Conservation (phyloP, 2,888 invertebrate genomes). For the Leucania comma region DNA sequence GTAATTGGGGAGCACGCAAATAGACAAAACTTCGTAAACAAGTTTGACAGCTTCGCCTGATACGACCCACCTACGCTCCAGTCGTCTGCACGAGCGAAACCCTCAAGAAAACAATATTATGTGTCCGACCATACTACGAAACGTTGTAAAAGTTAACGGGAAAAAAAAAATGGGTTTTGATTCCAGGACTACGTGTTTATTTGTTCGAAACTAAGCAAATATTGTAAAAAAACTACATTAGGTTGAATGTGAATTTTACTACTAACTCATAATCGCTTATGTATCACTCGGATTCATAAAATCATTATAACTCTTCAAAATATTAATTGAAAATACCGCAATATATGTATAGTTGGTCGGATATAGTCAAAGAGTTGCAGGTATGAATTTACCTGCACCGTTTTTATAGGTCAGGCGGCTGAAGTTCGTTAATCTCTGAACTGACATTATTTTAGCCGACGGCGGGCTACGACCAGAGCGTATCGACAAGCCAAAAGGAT, state of each 20-base stretch:
- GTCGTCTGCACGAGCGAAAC: slow-evolving; percentile 72
- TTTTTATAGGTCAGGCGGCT: slow-evolving; percentile 88
- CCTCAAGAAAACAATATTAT: slow-evolving; percentile 74
- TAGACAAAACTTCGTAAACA: slow-evolving; percentile 85
- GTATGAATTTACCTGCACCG: slow-evolving; percentile 75
- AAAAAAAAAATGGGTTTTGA: slow-evolving; percentile 40
- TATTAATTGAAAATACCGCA: slow-evolving; percentile 23
- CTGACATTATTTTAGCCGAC: slow-evolving; percentile 89
- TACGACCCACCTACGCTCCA: slow-evolving; percentile 75
- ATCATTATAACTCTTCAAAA: slow-evolving; percentile 3
- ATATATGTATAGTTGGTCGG: slow-evolving; percentile 26
- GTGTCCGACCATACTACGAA: slow-evolving; percentile 56
- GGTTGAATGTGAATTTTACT: neutral
- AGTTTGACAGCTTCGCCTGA: slow-evolving; percentile 81
- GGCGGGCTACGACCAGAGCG: slow-evolving; percentile 81
- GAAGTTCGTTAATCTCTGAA: slow-evolving; percentile 90
- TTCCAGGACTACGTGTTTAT: slow-evolving; percentile 8
- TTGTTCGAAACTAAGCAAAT: no score
- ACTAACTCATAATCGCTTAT: neutral
- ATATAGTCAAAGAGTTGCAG: slow-evolving; percentile 63
- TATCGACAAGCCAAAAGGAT: slow-evolving; percentile 90
- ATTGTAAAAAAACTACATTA: neutral
- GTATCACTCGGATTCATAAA: slow-evolving; percentile 7
- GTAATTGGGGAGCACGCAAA: slow-evolving; percentile 79
- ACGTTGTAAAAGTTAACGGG: slow-evolving; percentile 50